phyloP scores from a whole-genome alignment of 2,888 invertebrate species.

The Kryphioiulus occultus region DNA sequence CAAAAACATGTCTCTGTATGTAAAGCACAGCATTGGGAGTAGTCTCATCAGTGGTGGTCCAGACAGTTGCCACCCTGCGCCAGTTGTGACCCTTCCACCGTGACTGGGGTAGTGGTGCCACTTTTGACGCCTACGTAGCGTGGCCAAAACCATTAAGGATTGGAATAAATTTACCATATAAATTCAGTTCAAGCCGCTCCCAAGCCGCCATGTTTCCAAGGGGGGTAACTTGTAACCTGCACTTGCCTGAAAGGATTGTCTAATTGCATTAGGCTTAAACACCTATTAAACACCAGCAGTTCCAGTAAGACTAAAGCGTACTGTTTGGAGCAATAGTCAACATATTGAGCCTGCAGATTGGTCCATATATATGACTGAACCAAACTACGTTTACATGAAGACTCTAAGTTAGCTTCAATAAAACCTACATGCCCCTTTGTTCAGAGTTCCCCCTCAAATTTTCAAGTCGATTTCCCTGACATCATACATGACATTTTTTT shows the following conservation, averaged over 20 bases:
- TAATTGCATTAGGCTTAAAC: not conserved
- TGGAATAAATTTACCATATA: slow-evolving; percentile 26
- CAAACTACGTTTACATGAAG: too few relatives aligned
- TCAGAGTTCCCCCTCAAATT: too few relatives aligned
- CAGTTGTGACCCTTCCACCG: not conserved
- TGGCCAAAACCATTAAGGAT: not conserved
- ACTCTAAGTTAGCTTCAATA: too few relatives aligned
- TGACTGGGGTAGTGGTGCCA: slow-evolving; percentile 18
- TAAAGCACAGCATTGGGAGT: not conserved
- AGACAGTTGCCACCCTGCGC: slow-evolving; percentile 20
- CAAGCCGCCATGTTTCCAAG: not conserved
- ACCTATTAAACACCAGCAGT: not conserved
- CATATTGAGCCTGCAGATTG: too few relatives aligned
- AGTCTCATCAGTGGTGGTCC: not conserved
- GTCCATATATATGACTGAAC: too few relatives aligned
- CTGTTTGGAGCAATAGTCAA: too few relatives aligned
- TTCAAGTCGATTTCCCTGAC: too few relatives aligned
- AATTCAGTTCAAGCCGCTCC: not conserved
- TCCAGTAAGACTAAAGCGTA: too few relatives aligned
- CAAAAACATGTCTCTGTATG: not conserved
- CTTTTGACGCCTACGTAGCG: slow-evolving; percentile 8
- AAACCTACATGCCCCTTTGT: too few relatives aligned
- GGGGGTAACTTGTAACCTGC: not conserved
- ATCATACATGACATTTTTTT: too few relatives aligned
- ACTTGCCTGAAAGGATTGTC: not conserved